Evolutionary conservation across 37 sponge, comb jelly and placozoan species (phyloP).

Genomic region (Theonella swinhoei): DNA sequence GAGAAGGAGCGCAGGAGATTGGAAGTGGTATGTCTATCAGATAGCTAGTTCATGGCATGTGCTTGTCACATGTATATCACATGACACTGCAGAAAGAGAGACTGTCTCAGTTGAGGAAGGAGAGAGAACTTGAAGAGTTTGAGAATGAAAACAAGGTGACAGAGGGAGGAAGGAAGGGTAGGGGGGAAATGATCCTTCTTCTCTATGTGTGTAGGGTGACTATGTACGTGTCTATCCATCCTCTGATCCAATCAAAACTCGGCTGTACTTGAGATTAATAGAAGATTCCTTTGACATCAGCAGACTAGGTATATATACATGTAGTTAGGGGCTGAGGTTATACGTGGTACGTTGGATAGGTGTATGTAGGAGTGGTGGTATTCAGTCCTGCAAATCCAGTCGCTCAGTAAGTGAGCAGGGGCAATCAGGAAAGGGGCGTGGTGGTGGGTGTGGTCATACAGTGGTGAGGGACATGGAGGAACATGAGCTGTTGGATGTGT

Average conservation of each 20-base stretch:
- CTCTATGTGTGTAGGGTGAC: constrained; percentile 53
- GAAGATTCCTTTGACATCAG: constrained; percentile 4
- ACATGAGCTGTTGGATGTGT: constrained; percentile 72
- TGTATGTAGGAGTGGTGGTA: not conserved
- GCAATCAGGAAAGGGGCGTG: not conserved
- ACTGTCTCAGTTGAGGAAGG: constrained; percentile 37
- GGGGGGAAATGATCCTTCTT: not conserved
- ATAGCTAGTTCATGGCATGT: not conserved
- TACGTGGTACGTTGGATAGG: not conserved
- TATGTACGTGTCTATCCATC: constrained; percentile 71
- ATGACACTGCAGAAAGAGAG: constrained; percentile 37
- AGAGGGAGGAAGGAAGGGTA: not conserved
- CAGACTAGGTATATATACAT: not conserved
- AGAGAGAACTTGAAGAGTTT: constrained; percentile 49
- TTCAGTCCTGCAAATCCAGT: not conserved
- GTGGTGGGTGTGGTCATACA: not conserved
- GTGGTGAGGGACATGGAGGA: constrained; percentile 60
- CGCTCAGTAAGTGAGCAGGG: not conserved
- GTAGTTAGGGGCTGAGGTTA: too few relatives aligned
- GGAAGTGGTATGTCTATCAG: constrained; percentile 49
- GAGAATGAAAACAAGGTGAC: constrained; percentile 63
- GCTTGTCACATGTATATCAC: not conserved
- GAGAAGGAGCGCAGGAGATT: constrained; percentile 35
- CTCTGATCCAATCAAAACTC: constrained; percentile 37
- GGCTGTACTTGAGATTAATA: constrained; percentile 36